Conservation (phyloP, 2,888 invertebrate species). For the Apamea crenata region DNA sequence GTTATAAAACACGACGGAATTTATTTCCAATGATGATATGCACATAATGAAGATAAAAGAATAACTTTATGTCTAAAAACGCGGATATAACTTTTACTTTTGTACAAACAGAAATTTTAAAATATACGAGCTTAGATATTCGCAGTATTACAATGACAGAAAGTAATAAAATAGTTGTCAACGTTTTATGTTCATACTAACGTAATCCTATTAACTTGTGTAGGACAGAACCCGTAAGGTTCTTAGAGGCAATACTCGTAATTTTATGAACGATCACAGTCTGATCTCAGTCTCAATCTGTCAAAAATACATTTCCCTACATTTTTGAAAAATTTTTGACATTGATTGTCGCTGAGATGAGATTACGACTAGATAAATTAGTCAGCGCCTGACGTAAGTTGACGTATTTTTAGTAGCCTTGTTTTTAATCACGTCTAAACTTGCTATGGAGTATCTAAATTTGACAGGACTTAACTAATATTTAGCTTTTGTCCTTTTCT, state of each 20-base stretch:
- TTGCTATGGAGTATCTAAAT: too few relatives aligned
- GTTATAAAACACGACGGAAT: slow-evolving; percentile 7
- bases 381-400: too few relatives aligned
- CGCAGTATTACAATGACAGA: slow-evolving; percentile 7
- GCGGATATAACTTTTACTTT: slow-evolving; percentile 45
- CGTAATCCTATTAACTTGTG: slow-evolving; percentile 13
- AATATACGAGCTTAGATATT: slow-evolving; percentile 1
- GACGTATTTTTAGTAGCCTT: too few relatives aligned
- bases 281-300: too few relatives aligned
- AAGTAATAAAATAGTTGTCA: slow-evolving; percentile 25
- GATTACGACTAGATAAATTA: too few relatives aligned
- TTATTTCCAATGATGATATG: slow-evolving; percentile 14
- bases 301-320: too few relatives aligned
- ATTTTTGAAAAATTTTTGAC: too few relatives aligned
- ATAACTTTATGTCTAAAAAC: slow-evolving; percentile 2
- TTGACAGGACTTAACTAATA: too few relatives aligned
- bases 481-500: too few relatives aligned
- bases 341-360: too few relatives aligned
- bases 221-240: neutral
- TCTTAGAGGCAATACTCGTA: neutral
- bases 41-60: slow-evolving; percentile 13
- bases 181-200: neutral
- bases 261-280: neutral
- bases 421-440: too few relatives aligned
- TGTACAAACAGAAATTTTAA: slow-evolving; percentile 14